Evolutionary conservation across 2,113 vertebrate species (phyloP), one percentile per base, ranked within the genome.

Genomic region (Lethenteron camtschaticum): DNA sequence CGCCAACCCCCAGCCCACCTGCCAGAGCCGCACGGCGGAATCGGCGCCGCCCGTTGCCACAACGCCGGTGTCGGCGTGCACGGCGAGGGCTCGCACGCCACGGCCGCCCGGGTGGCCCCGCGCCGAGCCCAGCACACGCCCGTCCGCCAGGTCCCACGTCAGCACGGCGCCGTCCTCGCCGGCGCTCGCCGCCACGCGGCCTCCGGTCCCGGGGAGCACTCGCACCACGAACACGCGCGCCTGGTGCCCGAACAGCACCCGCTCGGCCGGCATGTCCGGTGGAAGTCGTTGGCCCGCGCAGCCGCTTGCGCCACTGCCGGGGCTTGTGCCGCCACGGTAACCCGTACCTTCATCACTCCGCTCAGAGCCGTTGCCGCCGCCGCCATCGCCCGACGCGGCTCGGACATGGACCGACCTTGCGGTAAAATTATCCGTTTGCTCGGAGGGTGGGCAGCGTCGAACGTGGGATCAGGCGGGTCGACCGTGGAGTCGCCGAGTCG

Each of bases 101-200:
- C 85, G 85, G 11, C 85, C 85, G 57, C 81, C 75, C 63, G n/a
- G n/a, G 73, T 90, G 90, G 11, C 87, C 85, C 70, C 81, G 85
- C 41, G 89, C 81, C 0, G 75, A 80, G 57, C 77, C 79, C 1
- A 80, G 73, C 68, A 90, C 83, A n/a, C 78, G 81, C 0, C 85
- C 85, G 11, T 66, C 63, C 2, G 75, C 75, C 0, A 77, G 78
- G 75, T 79, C 83, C 90, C 89, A 94, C 12, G 86, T 77, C n/a
- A 95, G 75, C 75, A 89, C 94, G 4, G 83, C 75, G 0, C 86
- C 85, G 57, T 95, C 90, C 70, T 95, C 90, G 2, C 90, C 90
- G 1, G 84, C 83, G 20, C 87, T 94, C 41, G 41, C 41, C 41
- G 41, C 41, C 41, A 41, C 41, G 41, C 41, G 41, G 41, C 41